Percentiles rank a stretch among this genome's conserved stretches.
phyloP scores from a whole-genome alignment of 2,113 vertebrate genomes.

The Motacilla alba region DNA sequence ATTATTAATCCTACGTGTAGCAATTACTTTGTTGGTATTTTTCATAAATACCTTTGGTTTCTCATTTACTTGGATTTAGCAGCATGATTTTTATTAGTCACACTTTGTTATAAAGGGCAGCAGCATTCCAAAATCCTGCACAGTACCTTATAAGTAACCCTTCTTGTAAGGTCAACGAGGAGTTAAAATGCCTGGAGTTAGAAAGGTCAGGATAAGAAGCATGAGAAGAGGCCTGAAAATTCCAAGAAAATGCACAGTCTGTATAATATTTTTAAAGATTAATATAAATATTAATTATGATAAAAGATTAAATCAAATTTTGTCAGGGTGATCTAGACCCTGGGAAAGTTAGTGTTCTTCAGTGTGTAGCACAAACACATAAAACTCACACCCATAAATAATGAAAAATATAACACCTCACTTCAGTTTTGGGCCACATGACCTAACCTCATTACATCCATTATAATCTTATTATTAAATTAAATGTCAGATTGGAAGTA shows the following conservation, averaged over 20 bases:
- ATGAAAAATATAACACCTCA: not conserved
- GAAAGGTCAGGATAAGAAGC: not conserved
- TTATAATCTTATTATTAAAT: not conserved
- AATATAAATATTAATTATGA: not conserved
- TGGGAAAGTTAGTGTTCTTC: not conserved
- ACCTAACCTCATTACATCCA: not conserved
- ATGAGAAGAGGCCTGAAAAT: not conserved
- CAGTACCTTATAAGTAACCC: not conserved
- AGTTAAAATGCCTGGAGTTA: not conserved
- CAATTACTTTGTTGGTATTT: not conserved
- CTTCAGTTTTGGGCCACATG: not conserved
- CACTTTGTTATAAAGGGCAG: not conserved
- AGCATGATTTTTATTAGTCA: not conserved
- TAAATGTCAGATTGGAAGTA: not conserved
- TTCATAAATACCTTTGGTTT: not conserved
- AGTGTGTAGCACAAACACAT: not conserved
- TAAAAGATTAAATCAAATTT: not conserved
- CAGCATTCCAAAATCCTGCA: not conserved
- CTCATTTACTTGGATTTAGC: not conserved
- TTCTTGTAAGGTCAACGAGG: not conserved
- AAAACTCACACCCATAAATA: not conserved
- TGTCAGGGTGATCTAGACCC: not conserved
- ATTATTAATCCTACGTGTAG: not conserved
- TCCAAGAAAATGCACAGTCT: not conserved
- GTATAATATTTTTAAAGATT: not conserved